A percentile compares a stretch with the other conserved stretches of the same genome.
Evolutionary conservation across 2,113 vertebrate genomes (phyloP).

Genomic region (Peucedramus taeniatus): DNA sequence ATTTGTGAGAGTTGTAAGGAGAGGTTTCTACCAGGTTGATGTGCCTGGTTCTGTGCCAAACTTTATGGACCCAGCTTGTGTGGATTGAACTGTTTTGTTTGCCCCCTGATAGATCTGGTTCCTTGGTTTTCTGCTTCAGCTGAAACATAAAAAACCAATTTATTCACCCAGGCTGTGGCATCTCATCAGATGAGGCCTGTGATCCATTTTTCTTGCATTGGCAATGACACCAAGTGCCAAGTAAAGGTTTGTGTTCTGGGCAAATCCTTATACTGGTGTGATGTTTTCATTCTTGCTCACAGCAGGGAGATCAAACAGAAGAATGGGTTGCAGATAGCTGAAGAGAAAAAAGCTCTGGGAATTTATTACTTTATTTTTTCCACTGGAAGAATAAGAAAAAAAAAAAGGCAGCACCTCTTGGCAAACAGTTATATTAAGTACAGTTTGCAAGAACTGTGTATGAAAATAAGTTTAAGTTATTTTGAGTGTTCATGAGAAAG

Average conservation of each 20-base stretch:
- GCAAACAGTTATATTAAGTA: not conserved
- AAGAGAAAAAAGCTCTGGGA: not conserved
- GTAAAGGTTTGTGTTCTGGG: not conserved
- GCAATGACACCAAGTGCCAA: not conserved
- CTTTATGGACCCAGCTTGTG: not conserved
- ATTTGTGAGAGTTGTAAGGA: not conserved
- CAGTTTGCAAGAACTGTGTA: not conserved
- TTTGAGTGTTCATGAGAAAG: not conserved
- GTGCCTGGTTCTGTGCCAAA: not conserved
- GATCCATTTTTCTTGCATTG: not conserved
- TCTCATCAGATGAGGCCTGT: not conserved
- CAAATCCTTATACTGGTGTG: not conserved
- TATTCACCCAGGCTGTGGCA: not conserved
- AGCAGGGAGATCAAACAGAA: not conserved
- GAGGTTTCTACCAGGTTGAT: not conserved
- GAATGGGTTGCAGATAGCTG: not conserved
- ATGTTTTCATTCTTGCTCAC: not conserved
- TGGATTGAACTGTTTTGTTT: not conserved
- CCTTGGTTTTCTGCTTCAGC: not conserved
- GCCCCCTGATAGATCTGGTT: not conserved
- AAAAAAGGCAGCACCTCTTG: not conserved
- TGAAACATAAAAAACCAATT: not conserved
- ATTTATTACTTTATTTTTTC: not conserved
- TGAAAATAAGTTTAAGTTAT: conserved; percentile 36
- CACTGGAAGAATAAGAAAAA: not conserved